phyloP scores from a whole-genome alignment of 2,888 invertebrate species.

The Pristionchus japonicus region DNA sequence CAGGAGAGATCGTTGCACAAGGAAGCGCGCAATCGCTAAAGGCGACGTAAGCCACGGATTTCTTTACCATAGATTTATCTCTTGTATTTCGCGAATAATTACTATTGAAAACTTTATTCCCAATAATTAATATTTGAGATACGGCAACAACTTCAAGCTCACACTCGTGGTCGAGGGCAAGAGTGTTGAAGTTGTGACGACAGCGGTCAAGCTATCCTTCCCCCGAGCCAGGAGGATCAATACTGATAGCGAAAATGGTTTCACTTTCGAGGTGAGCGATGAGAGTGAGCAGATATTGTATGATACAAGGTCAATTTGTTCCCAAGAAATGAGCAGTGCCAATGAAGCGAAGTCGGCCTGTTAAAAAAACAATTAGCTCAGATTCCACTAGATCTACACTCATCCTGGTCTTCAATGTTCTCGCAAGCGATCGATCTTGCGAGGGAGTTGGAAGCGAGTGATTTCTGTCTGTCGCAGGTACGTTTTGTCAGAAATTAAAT shows the following conservation, averaged over 20 bases:
- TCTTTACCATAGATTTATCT: too few species aligned
- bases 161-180: not conserved
- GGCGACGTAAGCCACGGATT: not conserved
- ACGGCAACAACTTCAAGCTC: constrained; percentile 22
- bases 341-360: too few species aligned
- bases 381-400: not conserved
- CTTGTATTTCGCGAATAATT: too few species aligned
- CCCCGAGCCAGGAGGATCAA: not conserved
- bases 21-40: constrained; percentile 72
- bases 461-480: constrained; percentile 31
- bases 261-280: not conserved
- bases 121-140: too few species aligned
- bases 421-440: not conserved
- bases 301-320: too few species aligned
- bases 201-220: not conserved
- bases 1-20: constrained; percentile 68
- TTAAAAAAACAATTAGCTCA: too few species aligned
- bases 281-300: too few species aligned
- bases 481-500: too few species aligned
- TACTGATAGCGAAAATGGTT: not conserved
- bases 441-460: not conserved
- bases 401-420: constrained; percentile 3
- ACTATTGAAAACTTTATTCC: too few species aligned
- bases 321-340: too few species aligned
- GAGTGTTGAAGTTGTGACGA: not conserved